Evolutionary conservation across 2,113 vertebrate genomes (phyloP).

Genomic region (Pluvialis apricaria): DNA sequence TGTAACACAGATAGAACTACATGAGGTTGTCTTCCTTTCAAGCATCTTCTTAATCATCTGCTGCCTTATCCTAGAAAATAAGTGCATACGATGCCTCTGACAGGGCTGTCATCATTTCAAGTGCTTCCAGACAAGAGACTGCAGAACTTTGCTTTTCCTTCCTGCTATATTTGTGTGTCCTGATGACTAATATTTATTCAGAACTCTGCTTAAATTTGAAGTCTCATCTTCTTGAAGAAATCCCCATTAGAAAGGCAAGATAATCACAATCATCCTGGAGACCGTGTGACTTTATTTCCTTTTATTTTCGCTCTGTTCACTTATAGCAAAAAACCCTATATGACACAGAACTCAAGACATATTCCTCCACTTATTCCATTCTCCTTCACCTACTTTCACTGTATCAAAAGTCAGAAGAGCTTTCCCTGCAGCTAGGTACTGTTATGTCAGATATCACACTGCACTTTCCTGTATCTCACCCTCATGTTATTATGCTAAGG

Average conservation of each 20-base stretch:
- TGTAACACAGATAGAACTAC: not conserved
- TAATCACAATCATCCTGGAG: not conserved
- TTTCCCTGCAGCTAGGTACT: not conserved
- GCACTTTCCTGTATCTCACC: not conserved
- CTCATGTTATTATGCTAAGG: not conserved
- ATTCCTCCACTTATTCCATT: not conserved
- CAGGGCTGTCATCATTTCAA: conserved; percentile 32
- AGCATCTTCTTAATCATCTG: not conserved
- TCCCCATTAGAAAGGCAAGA: not conserved
- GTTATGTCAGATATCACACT: not conserved
- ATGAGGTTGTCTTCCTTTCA: not conserved
- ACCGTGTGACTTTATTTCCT: not conserved
- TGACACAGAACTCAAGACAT: not conserved
- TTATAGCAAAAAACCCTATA: not conserved
- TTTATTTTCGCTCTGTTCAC: not conserved
- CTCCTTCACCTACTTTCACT: not conserved
- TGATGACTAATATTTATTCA: not conserved
- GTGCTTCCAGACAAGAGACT: not conserved
- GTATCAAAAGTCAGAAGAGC: not conserved
- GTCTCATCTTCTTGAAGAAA: not conserved
- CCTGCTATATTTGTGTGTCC: not conserved
- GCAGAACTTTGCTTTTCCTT: not conserved
- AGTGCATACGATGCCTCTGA: not conserved
- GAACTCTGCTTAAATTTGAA: not conserved
- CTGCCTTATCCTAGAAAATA: conserved; percentile 38